Conservation (phyloP, 1,140 invertebrate genomes). For the Brachionus asplanchnoidis region DNA sequence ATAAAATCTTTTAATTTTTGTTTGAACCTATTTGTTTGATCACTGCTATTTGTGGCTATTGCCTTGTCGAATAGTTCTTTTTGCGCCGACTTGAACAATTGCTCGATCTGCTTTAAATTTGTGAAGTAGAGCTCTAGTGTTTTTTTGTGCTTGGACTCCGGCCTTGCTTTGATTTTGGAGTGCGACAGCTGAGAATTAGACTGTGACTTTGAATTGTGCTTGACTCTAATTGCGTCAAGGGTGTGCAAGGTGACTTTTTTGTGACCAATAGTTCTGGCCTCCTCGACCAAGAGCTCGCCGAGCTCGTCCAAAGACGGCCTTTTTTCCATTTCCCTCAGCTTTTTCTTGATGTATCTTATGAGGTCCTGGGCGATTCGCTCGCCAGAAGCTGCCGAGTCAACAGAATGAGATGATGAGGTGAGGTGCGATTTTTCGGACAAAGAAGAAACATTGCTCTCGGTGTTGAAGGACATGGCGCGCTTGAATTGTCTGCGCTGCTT, state of each 20-base stretch:
- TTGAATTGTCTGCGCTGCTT: neutral
- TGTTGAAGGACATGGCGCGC: neutral
- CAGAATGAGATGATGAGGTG: neutral
- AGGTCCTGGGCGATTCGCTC: neutral
- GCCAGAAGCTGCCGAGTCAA: neutral
- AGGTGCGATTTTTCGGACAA: neutral
- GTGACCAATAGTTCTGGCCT: neutral
- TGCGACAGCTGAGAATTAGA: conserved; percentile 25
- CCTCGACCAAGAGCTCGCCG: neutral
- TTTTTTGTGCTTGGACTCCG: neutral
- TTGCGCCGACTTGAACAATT: neutral
- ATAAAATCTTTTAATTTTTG: neutral
- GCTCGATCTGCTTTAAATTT: neutral
- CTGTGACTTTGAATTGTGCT: neutral
- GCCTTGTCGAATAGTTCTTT: neutral
- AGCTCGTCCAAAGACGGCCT: neutral
- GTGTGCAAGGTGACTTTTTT: neutral
- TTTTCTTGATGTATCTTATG: neutral
- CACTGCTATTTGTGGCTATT: neutral
- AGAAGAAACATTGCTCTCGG: neutral
- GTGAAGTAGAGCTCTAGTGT: neutral
- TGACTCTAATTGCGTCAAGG: neutral
- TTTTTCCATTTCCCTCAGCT: neutral
- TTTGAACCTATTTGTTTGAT: neutral
- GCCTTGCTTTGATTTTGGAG: neutral